Base-by-base conservation (phyloP, 2,113 vertebrate species). In the Tychaedon coryphoeus region DNA sequence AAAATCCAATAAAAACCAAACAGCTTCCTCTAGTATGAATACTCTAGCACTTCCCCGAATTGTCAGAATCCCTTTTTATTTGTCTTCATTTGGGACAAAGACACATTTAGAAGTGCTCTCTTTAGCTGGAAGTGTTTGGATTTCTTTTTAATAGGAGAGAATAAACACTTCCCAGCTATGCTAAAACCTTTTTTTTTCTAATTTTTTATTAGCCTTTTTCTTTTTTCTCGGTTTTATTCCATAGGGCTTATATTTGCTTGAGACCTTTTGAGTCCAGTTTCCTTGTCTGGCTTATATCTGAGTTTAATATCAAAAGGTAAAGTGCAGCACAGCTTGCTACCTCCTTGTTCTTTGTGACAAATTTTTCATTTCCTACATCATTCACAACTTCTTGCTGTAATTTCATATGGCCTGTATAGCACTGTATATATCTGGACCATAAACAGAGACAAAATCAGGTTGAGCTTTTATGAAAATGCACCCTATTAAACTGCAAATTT, bases 361-460 rank as follows among this genome's bases (percentile, higher is more conserved):
- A 85, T 95, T 95, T 97, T 94, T 95, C 93, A 97, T 96, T 97
- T 96, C 93, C 94, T 93, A 90, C 76, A 93, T 86, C 88, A 95
- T 95, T 96, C 86, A 94, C 82, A 84, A 88, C 60, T 74, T 60
- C 88, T 92, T 84, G 43, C 69, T 88, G 82, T 75, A 93, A 96
- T 96, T 96, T 95, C 88, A 80, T 74, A 65, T 53, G 75, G 64
- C 75, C 90, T 90, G 43, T 74, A 90, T 84, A 86, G 82, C 40
- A 67, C 51, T 36, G 34, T 51, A 90, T 83, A 77, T 92, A 95
- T 88, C 82, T 91, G 78, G 90, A 78, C 94, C 67, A 60, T 84
- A 97, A 96, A 84, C 1, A 7, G 82, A 84, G 92, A 95, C 88
- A 92, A 96, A 94, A 97, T 96, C 94, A 91, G 61, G 77, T 57